phyloP scores from a whole-genome alignment of 2,797 vertebrate genomes.

The Sebastes minor region DNA sequence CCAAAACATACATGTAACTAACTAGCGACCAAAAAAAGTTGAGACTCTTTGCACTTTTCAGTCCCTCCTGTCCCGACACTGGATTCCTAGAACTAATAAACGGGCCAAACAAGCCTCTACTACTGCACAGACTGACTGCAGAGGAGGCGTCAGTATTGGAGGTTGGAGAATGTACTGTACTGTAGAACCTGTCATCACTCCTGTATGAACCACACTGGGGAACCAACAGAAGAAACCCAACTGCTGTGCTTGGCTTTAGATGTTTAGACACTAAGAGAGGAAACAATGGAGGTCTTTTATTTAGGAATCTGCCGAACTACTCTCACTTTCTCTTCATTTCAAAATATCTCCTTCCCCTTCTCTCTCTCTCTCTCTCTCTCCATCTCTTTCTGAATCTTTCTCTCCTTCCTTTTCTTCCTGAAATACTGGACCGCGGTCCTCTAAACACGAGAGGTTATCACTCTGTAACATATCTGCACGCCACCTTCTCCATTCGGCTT shows the following conservation, averaged over 20 bases:
- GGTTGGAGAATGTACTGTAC: constrained; percentile 22
- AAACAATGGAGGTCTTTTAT: constrained; percentile 10
- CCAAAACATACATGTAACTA: constrained; percentile 19
- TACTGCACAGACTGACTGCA: constrained; percentile 29
- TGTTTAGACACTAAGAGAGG: constrained; percentile 18
- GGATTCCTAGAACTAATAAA: constrained; percentile 22
- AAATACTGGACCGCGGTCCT: constrained; percentile 33
- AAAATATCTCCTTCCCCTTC: background rate
- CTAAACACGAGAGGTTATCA: constrained; percentile 28
- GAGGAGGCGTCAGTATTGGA: constrained; percentile 33
- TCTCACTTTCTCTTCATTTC: constrained; percentile 4
- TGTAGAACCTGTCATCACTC: constrained; percentile 25
- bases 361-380: no score
- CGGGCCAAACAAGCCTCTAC: constrained; percentile 8
- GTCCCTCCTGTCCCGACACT: constrained; percentile 60
- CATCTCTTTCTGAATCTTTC: background rate
- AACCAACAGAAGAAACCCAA: constrained; percentile 14
- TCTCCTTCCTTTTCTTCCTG: constrained; percentile 6
- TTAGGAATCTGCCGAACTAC: background rate
- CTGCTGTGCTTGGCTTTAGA: constrained; percentile 23
- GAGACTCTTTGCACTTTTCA: constrained; percentile 54
- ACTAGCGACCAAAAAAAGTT: constrained; percentile 38
- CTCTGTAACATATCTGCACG: constrained; percentile 39
- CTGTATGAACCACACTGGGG: constrained; percentile 20
- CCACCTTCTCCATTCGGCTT: constrained; percentile 25